These are phyloP conservation scores for Leptopilina myrica DNA, from an alignment of 2,888 invertebrate species.

Conservation along the genomic window DNA sequence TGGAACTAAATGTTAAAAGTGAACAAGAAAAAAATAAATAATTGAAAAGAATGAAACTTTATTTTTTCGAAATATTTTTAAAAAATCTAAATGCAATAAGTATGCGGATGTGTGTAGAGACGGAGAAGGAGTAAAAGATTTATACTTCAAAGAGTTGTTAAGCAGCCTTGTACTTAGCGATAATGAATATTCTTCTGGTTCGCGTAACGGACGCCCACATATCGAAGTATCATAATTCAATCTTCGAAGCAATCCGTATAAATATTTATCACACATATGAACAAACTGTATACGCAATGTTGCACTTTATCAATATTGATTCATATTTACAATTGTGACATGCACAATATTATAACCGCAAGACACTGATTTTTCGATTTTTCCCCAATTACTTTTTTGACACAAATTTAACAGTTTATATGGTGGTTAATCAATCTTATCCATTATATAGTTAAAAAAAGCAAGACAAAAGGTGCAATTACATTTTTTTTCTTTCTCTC, in stretches of 20 bases:
- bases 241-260: constrained; percentile 15
- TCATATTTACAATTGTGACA: constrained; percentile 26
- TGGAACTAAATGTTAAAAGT: no score
- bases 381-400: background rate
- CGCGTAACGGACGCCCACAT: constrained; percentile 36
- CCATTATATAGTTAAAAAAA: background rate
- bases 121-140: constrained; percentile 2
- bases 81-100: no score
- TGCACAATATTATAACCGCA: background rate
- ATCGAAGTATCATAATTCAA: constrained; percentile 37
- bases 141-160: constrained; percentile 34
- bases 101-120: no score
- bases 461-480: background rate
- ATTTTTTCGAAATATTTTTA: background rate
- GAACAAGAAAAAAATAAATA: no score
- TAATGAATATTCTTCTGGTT: constrained; percentile 31
- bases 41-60: no score
- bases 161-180: constrained; percentile 34
- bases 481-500: background rate
- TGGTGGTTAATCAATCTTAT: background rate
- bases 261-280: constrained; percentile 38
- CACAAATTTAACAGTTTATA: background rate
- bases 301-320: constrained; percentile 35
- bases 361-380: background rate
- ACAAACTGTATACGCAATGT: background rate